phyloP scores from a whole-genome alignment of 30 jellyfish, hydroid and myxozoan genomes.

The Mastigias papua region DNA sequence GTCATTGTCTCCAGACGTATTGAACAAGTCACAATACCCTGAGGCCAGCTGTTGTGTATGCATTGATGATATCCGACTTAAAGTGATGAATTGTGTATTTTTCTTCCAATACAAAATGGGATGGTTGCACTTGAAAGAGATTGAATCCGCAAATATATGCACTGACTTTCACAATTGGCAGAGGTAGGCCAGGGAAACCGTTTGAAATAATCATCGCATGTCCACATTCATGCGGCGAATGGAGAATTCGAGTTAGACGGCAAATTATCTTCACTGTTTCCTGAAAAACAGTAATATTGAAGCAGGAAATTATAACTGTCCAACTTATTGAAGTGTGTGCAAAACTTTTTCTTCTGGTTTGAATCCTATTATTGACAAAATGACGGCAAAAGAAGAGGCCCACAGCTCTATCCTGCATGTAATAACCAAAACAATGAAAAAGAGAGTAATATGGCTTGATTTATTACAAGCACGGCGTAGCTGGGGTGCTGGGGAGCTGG shows the following conservation, averaged over 20 bases:
- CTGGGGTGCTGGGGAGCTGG: too few relatives aligned
- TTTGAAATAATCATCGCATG: conserved; percentile 75
- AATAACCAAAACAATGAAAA: too few relatives aligned
- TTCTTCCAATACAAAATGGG: conserved; percentile 53
- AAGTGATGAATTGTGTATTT: conserved; percentile 71
- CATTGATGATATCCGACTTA: conserved; percentile 65
- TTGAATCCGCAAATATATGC: conserved; percentile 73
- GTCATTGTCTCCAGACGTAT: neutral
- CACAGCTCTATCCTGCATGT: too few relatives aligned
- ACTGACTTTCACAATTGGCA: conserved; percentile 59
- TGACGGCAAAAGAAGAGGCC: too few relatives aligned
- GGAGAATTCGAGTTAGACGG: conserved; percentile 73
- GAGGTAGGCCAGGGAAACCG: conserved; percentile 82
- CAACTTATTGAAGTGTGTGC: too few relatives aligned
- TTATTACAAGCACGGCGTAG: too few relatives aligned
- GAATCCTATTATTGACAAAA: too few relatives aligned
- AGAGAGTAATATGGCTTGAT: too few relatives aligned
- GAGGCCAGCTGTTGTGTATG: conserved; percentile 76
- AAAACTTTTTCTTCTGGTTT: too few relatives aligned
- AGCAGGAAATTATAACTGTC: too few relatives aligned
- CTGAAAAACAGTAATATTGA: too few relatives aligned
- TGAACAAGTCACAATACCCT: conserved; percentile 36
- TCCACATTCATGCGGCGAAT: conserved; percentile 82
- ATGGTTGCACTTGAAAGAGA: conserved; percentile 66
- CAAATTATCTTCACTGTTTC: conserved; percentile 47